phyloP scores from a whole-genome alignment of 2,888 invertebrate genomes.

The Scaptomyza flava region DNA sequence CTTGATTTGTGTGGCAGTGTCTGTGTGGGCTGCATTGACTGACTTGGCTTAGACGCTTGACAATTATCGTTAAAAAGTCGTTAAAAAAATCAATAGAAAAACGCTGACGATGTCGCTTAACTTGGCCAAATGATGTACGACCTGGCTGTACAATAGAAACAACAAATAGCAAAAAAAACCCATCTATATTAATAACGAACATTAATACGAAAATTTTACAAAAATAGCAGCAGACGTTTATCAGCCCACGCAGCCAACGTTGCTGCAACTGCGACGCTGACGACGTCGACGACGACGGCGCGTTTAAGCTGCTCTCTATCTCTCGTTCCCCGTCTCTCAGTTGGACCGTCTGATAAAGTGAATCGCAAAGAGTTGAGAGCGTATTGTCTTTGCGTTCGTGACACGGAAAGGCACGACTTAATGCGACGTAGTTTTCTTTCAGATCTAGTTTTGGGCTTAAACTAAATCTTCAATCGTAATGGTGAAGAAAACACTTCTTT shows the following conservation, averaged over 20 bases:
- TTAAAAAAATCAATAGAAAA: conserved; percentile 67
- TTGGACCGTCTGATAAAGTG: conserved; percentile 49
- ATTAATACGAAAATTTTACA: conserved; percentile 45
- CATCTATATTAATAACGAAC: conserved; percentile 57
- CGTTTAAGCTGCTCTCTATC: conserved; percentile 14
- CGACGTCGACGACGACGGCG: conserved; percentile 8
- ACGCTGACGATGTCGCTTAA: conserved; percentile 32
- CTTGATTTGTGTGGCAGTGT: conserved; percentile 39
- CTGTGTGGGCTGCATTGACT: conserved; percentile 56
- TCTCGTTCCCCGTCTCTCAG: conserved; percentile 28
- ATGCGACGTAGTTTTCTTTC: too few relatives aligned
- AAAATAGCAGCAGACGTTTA: conserved; percentile 66
- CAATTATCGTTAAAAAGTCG: conserved; percentile 77
- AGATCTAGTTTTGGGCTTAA: neutral
- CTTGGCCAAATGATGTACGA: conserved; percentile 60
- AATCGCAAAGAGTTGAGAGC: neutral
- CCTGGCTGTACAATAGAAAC: conserved; percentile 32
- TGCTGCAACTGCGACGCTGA: neutral
- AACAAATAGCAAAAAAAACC: conserved; percentile 1
- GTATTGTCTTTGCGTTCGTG: neutral
- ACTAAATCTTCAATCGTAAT: neutral
- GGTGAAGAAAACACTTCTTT: too few relatives aligned
- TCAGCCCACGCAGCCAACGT: conserved; percentile 50
- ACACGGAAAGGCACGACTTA: neutral
- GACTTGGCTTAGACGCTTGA: conserved; percentile 60